Base-by-base conservation (phyloP, 2,113 vertebrate genomes). In the Oriolus oriolus region DNA sequence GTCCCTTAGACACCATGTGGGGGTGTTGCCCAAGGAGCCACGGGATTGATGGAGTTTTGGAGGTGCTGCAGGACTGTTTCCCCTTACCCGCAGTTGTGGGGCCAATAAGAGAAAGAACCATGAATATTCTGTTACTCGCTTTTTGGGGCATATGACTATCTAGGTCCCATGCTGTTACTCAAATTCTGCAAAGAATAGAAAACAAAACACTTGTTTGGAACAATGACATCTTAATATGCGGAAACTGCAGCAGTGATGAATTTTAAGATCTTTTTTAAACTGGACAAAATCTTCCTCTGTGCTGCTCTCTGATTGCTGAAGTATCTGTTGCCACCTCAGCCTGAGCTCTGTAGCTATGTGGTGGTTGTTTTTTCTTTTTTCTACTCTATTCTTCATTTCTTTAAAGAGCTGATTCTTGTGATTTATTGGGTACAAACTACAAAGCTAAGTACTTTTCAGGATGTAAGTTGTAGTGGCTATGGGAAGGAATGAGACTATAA, bases 381-480 rank as follows among this genome's bases (percentile, higher is more conserved):
- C 59, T 37, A 1, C 42, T 60, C 68, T 53, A 16, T 64, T 95
- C 60, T 77, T 96, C 27, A 65, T 97, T 97, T 96, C 86, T 87
- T 96, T 95, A 87, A 89, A 79, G 93, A 85, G 84, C 78, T 90
- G 85, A 83, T 89, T 93, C 54, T n/a, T 74, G 60, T 96, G 89
- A 97, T 91, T 92, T 96, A 97, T 92, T 91, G 44, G 41, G 76
- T 94, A 94, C 76, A 94, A 95, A 89, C 79, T 92, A 96, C 68
- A 96, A 93, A 95, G 86, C 88, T 90, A 96, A 93, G 78, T 91
- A 89, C 96, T 96, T 97, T 97, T 93, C 95, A 95, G 93, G 83
- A 76, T 90, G 71, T 42, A 66, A 94, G 73, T 66, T 89, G 71
- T 47, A 93, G 63, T 76, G 92, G 37, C 89, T 95, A 75, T 81